Evolutionary conservation across 2,888 invertebrate genomes (phyloP).

Genomic region (Pheosia tremula): DNA sequence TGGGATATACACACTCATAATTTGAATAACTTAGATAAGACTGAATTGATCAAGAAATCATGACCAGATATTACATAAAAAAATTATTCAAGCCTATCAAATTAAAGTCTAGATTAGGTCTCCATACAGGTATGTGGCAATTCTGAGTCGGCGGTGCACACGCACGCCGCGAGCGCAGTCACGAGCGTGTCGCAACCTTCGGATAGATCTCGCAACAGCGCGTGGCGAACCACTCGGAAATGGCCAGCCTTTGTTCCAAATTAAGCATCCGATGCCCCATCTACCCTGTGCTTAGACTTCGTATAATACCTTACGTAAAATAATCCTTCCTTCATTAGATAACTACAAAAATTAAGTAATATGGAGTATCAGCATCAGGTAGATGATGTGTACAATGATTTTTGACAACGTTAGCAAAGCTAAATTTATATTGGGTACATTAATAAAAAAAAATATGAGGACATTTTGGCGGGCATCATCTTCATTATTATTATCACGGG

Average conservation of each 20-base stretch:
- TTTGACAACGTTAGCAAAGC: too few species aligned
- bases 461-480: too few species aligned
- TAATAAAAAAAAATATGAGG: too few species aligned
- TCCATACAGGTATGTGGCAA: conserved; percentile 41
- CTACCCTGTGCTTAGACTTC: conserved; percentile 11
- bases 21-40: too few species aligned
- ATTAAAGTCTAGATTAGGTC: conserved; percentile 33
- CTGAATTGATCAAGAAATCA: background rate
- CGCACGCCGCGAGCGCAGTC: conserved; percentile 43
- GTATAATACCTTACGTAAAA: background rate
- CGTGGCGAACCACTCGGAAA: conserved; percentile 51
- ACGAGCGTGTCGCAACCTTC: conserved; percentile 61
- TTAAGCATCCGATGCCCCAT: conserved; percentile 37
- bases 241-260: conserved; percentile 54
- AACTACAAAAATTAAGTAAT: too few species aligned
- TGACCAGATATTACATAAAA: conserved; percentile 4
- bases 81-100: conserved; percentile 15
- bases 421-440: too few species aligned
- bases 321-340: background rate
- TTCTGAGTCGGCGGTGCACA: conserved; percentile 33
- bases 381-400: too few species aligned
- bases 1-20: too few species aligned
- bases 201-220: conserved; percentile 48
- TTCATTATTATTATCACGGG: too few species aligned
- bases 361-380: too few species aligned